phyloP scores from a whole-genome alignment of 2,797 vertebrate species.

The Rhincodon typus region DNA sequence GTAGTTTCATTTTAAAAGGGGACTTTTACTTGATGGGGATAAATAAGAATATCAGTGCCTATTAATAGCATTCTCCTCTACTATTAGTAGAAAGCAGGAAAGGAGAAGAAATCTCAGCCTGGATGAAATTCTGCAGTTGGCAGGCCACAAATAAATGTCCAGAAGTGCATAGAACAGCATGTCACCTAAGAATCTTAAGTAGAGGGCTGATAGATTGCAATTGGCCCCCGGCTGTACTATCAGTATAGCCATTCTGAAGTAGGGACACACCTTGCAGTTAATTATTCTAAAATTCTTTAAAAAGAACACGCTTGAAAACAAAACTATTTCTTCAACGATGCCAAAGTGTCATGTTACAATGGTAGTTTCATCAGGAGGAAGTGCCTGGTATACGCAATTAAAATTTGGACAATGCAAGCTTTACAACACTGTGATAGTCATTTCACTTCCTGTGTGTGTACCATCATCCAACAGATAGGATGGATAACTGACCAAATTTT shows the following conservation, averaged over 20 bases:
- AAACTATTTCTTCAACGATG: neutral
- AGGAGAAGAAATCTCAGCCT: neutral
- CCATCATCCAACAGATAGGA: neutral
- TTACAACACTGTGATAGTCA: neutral
- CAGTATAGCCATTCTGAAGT: neutral
- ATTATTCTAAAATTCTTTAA: constrained; percentile 1
- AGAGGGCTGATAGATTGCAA: neutral
- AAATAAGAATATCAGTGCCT: neutral
- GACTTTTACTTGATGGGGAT: neutral
- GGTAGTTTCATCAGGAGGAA: neutral
- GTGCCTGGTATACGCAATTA: neutral
- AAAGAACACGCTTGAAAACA: neutral
- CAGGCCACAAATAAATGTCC: neutral
- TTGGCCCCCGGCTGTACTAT: neutral
- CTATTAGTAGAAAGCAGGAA: neutral
- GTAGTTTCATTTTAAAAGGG: neutral
- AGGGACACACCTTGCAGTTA: neutral
- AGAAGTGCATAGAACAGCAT: neutral
- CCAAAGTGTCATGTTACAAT: neutral
- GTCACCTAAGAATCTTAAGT: neutral
- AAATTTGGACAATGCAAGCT: neutral
- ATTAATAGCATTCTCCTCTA: neutral
- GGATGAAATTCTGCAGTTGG: neutral
- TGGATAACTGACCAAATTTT: neutral
- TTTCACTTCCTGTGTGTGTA: neutral